Evolutionary conservation across 2,888 invertebrate genomes (phyloP), one percentile per base, ranked within the genome.

Genomic region (Trisateles emortualis): DNA sequence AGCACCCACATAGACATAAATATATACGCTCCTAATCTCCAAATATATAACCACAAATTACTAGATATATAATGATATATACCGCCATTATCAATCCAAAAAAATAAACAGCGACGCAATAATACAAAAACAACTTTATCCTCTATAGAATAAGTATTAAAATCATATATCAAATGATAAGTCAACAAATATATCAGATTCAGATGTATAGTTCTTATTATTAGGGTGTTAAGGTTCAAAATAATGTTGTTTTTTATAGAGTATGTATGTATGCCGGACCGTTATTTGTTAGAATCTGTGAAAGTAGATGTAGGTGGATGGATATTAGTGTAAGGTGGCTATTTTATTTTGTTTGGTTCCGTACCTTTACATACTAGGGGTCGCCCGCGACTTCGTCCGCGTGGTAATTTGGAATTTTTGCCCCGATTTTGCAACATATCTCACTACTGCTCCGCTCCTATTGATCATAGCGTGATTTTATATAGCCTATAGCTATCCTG

Each of bases 201-300:
- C 38, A 32, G 30, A 39, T 35, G n/a, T 22, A 13, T 53, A 26
- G 35, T 16, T 48, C 57, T 59, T 65, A 50, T 50, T 1, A 0
- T 0, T 24, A 35, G 39, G 3, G 0, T 0, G 0, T 35, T 64
- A 64, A 64, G 56, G 59, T 50, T 45, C 42, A 41, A 57, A 48
- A 57, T 68, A n/a, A 3, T 32, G 26, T 14, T 41, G 42, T 55
- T 9, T 39, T 17, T 43, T 16, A 4, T 32, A 22, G 17, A 10
- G 35, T 55, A 72, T 64, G 61, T 74, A 47, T 72, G 68, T 74
- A 70, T 72, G 61, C 53, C 52, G 32, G 36, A 74, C 73, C 70
- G 73, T 74, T 74, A 71, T 36, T 6, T 50, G 65, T 63, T 59
- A 61, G 59, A 42, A 40, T 43, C 49, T 72, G 67, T 64, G 72